Evolutionary conservation across 2,113 vertebrate species (phyloP).

Genomic region (Saimiri boliviensis): DNA sequence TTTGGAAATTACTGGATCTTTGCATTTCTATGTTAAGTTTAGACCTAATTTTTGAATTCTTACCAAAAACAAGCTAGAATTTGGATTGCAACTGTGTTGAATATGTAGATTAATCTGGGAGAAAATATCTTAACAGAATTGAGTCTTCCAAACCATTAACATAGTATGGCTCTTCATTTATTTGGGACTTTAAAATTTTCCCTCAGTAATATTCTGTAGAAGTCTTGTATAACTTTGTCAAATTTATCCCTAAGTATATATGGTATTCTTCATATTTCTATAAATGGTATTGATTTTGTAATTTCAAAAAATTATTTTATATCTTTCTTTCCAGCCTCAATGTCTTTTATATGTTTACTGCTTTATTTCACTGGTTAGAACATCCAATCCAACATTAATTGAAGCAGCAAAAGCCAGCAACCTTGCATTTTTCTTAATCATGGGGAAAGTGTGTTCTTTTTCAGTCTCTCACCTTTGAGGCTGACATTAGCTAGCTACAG

Average conservation of each 20-base stretch:
- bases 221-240: background rate
- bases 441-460: background rate
- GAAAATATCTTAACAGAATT: background rate
- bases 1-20: background rate
- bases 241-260: background rate
- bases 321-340: background rate
- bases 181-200: background rate
- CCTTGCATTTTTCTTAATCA: background rate
- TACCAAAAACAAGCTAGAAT: background rate
- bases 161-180: background rate
- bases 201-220: background rate
- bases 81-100: background rate
- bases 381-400: background rate
- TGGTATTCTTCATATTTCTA: background rate
- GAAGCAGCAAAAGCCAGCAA: background rate
- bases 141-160: background rate
- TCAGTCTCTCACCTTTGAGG: background rate
- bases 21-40: background rate
- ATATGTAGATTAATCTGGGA: background rate
- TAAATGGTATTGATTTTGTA: background rate
- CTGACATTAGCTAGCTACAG: no score
- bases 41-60: background rate
- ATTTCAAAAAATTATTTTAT: background rate
- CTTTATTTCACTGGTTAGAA: background rate
- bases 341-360: background rate